Conservation (phyloP, 2,113 vertebrate genomes). For the Tauraco erythrolophus region DNA sequence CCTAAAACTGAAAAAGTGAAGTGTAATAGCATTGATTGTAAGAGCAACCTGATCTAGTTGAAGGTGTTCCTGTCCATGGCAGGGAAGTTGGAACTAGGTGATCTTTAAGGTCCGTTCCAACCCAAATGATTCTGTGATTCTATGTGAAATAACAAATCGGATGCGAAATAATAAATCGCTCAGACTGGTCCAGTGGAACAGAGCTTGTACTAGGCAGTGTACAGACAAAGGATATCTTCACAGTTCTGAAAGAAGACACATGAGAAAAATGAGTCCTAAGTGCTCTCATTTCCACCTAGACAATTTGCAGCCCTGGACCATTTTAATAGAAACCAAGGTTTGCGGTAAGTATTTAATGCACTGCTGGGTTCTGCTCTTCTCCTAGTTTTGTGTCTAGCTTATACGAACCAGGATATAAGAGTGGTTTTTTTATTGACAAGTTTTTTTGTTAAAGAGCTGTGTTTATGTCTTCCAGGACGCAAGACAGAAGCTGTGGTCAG, state of each 20-base stretch:
- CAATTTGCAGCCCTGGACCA: not conserved
- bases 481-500: constrained; percentile 82
- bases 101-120: too few relatives aligned
- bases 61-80: too few relatives aligned
- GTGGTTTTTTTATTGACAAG: not conserved
- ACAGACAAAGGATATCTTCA: not conserved
- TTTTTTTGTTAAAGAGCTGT: not conserved
- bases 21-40: not conserved
- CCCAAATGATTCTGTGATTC: too few relatives aligned
- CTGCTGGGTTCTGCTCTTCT: not conserved
- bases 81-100: too few relatives aligned
- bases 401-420: not conserved
- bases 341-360: not conserved
- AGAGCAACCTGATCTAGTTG: too few relatives aligned
- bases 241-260: not conserved
- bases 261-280: not conserved
- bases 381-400: not conserved
- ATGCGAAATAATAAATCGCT: not conserved
- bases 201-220: not conserved
- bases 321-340: not conserved
- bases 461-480: constrained; percentile 81
- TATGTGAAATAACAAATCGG: not conserved
- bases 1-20: not conserved
- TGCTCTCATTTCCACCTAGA: not conserved
- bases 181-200: not conserved